Conservation (phyloP, 2,113 vertebrate species). For the Heteronetta atricapilla region DNA sequence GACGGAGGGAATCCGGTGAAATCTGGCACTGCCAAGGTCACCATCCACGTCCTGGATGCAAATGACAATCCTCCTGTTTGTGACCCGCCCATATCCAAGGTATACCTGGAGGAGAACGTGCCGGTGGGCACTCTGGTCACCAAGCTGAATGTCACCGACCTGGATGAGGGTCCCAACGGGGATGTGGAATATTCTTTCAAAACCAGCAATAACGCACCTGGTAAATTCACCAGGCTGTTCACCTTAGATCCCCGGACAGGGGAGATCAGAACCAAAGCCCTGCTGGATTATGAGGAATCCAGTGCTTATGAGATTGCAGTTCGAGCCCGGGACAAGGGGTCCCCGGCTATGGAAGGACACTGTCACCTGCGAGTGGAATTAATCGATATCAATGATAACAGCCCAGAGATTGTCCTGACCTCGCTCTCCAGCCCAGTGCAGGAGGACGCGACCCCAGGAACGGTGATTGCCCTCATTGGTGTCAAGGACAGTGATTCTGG, state of each 20-base stretch:
- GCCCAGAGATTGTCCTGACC: slow-evolving; percentile 87
- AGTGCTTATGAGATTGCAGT: slow-evolving; percentile 85
- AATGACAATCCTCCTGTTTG: slow-evolving; percentile 91
- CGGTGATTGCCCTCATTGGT: slow-evolving; percentile 87
- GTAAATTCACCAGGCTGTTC: slow-evolving; percentile 84
- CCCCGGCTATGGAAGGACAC: slow-evolving; percentile 88
- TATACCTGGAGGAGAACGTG: slow-evolving; percentile 78
- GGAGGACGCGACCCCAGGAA: slow-evolving; percentile 85
- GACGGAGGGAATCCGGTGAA: slow-evolving; percentile 84
- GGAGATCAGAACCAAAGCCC: slow-evolving; percentile 84
- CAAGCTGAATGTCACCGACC: slow-evolving; percentile 85
- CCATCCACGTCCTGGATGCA: slow-evolving; percentile 81
- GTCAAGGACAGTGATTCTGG: slow-evolving; percentile 87
- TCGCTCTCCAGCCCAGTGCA: slow-evolving; percentile 84
- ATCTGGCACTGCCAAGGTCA: slow-evolving; percentile 84
- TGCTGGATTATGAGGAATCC: slow-evolving; percentile 88
- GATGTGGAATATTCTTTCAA: slow-evolving; percentile 87
- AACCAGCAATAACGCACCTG: slow-evolving; percentile 83
- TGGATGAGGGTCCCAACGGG: slow-evolving; percentile 86
- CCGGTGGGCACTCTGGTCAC: slow-evolving; percentile 73
- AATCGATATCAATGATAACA: slow-evolving; percentile 92
- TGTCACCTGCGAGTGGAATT: slow-evolving; percentile 90
- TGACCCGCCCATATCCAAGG: slow-evolving; percentile 78
- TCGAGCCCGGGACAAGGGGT: slow-evolving; percentile 90
- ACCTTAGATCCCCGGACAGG: slow-evolving; percentile 85